A percentile compares a stretch with the other conserved stretches of the same genome.
These are phyloP conservation scores for Diadema setosum DNA, from an alignment of 35 echinoderm and acorn worm species.

Conservation along the genomic window DNA sequence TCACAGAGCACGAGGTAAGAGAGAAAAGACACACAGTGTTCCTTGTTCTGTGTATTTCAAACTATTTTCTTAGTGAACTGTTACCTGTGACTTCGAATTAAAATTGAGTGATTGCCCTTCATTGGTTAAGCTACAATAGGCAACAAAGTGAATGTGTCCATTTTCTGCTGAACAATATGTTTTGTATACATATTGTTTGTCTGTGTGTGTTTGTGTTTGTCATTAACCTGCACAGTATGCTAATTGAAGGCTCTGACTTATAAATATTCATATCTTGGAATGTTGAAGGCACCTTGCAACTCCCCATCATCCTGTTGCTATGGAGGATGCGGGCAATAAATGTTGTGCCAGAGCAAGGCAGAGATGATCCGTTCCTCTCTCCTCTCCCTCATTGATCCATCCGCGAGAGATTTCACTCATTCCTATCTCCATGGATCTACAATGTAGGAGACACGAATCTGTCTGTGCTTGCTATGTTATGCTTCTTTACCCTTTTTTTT, in stretches of 20 bases:
- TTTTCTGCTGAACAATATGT: neutral
- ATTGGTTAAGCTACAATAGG: too few relatives aligned
- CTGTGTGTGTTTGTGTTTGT: too few relatives aligned
- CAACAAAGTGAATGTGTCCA: neutral
- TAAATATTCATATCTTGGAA: too few relatives aligned
- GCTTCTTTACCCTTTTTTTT: too few relatives aligned
- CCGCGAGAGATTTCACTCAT: neutral
- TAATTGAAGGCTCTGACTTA: too few relatives aligned
- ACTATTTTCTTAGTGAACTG: too few relatives aligned
- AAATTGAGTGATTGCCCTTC: too few relatives aligned
- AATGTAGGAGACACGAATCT: neutral
- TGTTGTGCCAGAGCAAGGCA: neutral
- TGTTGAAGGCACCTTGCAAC: neutral
- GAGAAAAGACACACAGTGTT: neutral
- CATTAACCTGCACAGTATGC: too few relatives aligned
- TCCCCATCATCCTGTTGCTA: neutral
- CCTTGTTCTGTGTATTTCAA: neutral
- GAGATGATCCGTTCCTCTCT: neutral
- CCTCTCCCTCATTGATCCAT: neutral
- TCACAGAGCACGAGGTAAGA: conserved; percentile 95
- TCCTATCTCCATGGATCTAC: neutral
- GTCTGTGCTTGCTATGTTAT: too few relatives aligned
- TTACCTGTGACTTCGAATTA: too few relatives aligned
- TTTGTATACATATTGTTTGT: too few relatives aligned
- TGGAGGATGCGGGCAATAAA: neutral